Base-by-base conservation (phyloP, 2,113 vertebrate genomes). In the Leptodactylus fuscus region DNA sequence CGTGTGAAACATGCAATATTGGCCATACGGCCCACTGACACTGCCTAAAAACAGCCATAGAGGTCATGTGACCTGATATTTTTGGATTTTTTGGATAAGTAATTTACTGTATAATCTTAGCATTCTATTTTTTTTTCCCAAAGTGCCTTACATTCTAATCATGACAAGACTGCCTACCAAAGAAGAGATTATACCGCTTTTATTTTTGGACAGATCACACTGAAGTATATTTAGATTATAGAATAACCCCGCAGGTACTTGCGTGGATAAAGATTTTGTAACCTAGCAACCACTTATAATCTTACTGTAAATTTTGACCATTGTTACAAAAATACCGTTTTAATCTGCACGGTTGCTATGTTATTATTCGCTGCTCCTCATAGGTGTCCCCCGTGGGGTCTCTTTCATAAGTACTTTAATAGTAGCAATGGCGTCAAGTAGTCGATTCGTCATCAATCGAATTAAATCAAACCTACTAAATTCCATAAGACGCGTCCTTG, bases 21-120 rank as follows among this genome's bases (percentile, higher is more conserved):
- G 18, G 3, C 22, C 34, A 24, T 22, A 44, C 8, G 41, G 16
- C 2, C 0, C 27, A 5, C 24, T 29, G 12, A 34, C 22, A 44
- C 16, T 34, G 11, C 16, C 15, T 4, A 36, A 70, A 70, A 70
- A 5, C 15, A 13, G 1, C 22, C 4, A 36, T 0, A 15, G 36
- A 1, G 6, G 6, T 69, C 8, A 5, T 20, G 5, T n/a, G 38
- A 73, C 4, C 8, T 6, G 15, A 87, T 87, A 88, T 41, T 88
- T 86, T 87, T 0, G 29, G 74, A 55, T 34, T 41, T 44, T 11
- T 7, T 22, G 1, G 65, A 38, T 38, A 70, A 70, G 18, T 10
- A 70, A 18, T 32, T 62, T 62, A 12, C 9, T 69, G 65, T 70
- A 70, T 0, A 65, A 69, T 20, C 13, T 2, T 36, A 16, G 38